A percentile compares a stretch with the other conserved stretches of the same genome.
Conservation (phyloP, 2,888 invertebrate species). For the Melanchra persicariae region DNA sequence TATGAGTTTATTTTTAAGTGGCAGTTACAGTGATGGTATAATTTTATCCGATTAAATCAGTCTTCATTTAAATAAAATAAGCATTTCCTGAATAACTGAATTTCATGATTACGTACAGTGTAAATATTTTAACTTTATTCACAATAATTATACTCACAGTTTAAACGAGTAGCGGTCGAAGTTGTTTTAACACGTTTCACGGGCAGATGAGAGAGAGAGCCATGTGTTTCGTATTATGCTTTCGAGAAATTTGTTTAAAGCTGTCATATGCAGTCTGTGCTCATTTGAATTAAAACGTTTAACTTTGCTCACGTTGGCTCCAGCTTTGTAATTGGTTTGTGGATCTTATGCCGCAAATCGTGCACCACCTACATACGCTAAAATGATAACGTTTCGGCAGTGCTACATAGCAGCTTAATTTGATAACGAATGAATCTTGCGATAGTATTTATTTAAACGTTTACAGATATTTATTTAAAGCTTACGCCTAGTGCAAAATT, state of each 20-base stretch:
- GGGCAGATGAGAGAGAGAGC: neutral
- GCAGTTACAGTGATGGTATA: neutral
- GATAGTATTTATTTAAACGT: neutral
- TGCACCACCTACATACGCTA: neutral
- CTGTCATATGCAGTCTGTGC: constrained; percentile 14
- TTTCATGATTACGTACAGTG: neutral
- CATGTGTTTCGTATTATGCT: constrained; percentile 23
- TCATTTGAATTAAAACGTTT: constrained; percentile 29
- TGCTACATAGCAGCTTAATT: neutral
- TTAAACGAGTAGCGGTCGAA: constrained; percentile 2
- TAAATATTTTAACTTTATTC: constrained; percentile 11
- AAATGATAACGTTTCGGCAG: neutral
- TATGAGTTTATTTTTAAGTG: constrained; percentile 10
- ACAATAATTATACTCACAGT: constrained; percentile 1
- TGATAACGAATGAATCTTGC: neutral
- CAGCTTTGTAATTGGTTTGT: neutral
- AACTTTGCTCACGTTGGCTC: constrained; percentile 6
- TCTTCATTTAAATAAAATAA: constrained; percentile 16
- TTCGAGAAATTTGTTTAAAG: constrained; percentile 21
- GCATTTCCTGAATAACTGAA: constrained; percentile 5
- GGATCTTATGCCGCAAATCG: neutral
- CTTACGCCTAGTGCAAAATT: neutral
- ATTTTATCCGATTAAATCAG: neutral
- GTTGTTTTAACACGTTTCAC: constrained; percentile 20
- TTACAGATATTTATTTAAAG: neutral